Base-by-base conservation (phyloP, 2,113 vertebrate genomes). In the Todiramphus saurophagus region DNA sequence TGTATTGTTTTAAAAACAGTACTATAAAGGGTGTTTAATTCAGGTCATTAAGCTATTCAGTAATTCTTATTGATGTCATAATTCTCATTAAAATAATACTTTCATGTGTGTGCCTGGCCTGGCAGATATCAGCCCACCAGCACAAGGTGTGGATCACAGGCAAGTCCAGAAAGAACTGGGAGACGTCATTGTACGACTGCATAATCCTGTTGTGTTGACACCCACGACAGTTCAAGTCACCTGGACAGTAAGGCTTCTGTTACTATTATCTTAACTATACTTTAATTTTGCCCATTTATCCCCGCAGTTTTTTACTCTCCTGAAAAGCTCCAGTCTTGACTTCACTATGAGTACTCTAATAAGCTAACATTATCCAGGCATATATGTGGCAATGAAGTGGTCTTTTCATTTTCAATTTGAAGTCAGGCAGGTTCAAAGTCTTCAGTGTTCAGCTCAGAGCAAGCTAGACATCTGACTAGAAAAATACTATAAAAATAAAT, bases 121-220 rank as follows among this genome's bases (percentile, higher is more conserved):
- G 91, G 6, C 94, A 99, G 99, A 99, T 97, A 99, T 99, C 96
- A 99, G 99, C 91, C 99, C 99, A 70, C 99, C 99, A 79, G 99
- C 99, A 39, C 99, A 99, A 97, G 99, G 99, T 44, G 99, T 99
- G 50, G 99, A 99, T 97, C 99, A 99, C 95, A 98, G 99, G 63
- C 99, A 99, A n/a, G 99, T 99, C 2, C 99, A 99, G 97, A 99
- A 99, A 69, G 99, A 99, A 53, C 98, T 99, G 5, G 99, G 99
- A 4, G 99, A 99, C 4, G 99, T 99, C 89, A 98, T 99, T 56
- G 98, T 99, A 30, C 98, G 99, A 15, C 97, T 99, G 28, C 99
- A 99, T 84, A 99, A 98, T 93, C 99, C 99, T 6, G 98, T 99
- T 62, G 99, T 99, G 27, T 95, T 99, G 93, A 99, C 99, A 39